These are phyloP conservation scores for Arrhamphus sclerolepis DNA, from an alignment of 2,797 vertebrate genomes.

Conservation along the genomic window DNA sequence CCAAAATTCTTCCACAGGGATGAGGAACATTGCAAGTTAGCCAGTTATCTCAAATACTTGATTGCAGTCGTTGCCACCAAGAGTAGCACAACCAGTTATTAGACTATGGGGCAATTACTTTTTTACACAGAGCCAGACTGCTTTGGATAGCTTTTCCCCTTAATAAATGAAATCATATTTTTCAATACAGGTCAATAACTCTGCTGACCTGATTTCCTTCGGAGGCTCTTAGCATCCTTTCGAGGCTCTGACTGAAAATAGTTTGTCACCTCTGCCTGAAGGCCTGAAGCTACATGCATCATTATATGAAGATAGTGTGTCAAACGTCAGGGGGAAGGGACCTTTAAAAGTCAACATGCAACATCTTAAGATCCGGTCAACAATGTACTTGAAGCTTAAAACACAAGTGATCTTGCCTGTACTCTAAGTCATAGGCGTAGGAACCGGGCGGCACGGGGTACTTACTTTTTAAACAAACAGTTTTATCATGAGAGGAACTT, in stretches of 20 bases:
- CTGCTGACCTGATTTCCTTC: not conserved
- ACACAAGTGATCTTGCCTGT: not conserved
- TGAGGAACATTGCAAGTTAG: no score
- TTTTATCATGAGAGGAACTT: no score
- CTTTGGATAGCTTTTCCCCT: no score
- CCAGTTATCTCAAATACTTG: no score
- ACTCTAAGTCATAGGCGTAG: not conserved
- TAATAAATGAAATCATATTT: no score
- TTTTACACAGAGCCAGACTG: no score
- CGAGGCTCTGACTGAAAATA: constrained; percentile 2
- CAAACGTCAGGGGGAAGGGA: not conserved
- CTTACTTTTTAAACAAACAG: no score
- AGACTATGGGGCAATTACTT: no score
- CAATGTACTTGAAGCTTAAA: not conserved
- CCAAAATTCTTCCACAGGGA: no score
- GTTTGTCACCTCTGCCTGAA: not conserved
- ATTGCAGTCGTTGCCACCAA: no score
- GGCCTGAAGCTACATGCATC: not conserved
- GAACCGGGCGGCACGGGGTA: no score
- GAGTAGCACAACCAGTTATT: no score
- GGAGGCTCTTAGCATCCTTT: not conserved
- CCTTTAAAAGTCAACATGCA: constrained; percentile 5
- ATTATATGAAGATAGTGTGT: not conserved
- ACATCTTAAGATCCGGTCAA: not conserved
- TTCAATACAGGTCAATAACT: not conserved